These are phyloP conservation scores for Myioborus miniatus DNA, from an alignment of 2,797 vertebrate species.

Conservation along the genomic window DNA sequence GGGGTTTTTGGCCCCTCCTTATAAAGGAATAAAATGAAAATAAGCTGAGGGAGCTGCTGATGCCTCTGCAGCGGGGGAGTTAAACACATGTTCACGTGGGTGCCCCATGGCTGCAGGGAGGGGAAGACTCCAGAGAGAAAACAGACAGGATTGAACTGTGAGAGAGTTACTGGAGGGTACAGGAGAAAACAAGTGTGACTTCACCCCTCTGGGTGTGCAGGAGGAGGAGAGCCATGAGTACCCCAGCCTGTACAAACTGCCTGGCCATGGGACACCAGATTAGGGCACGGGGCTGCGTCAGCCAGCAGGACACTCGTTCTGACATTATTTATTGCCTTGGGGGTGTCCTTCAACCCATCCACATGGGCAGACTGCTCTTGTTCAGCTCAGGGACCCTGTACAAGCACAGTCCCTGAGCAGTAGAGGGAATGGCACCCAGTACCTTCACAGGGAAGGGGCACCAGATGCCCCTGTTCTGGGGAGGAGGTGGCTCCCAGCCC, in stretches of 20 bases:
- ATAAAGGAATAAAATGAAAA: neutral
- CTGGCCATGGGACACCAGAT: neutral
- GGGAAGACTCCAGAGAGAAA: neutral
- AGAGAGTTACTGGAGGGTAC: neutral
- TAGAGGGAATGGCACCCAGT: neutral
- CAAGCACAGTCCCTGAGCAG: neutral
- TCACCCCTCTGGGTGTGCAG: neutral
- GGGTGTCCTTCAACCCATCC: neutral
- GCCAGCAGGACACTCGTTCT: neutral
- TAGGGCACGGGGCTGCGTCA: fast-evolving
- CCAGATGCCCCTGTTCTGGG: neutral
- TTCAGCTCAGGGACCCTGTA: neutral
- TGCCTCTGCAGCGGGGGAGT: neutral
- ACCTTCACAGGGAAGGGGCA: neutral
- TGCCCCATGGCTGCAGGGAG: neutral
- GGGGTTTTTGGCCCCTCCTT: neutral
- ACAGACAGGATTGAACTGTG: neutral
- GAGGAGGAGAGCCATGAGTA: neutral
- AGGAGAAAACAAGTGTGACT: neutral
- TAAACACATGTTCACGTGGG: neutral
- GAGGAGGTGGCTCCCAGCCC: neutral
- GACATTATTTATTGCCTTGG: neutral
- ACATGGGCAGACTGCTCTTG: neutral
- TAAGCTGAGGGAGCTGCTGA: slow-evolving; percentile 4
- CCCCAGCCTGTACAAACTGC: neutral